These are phyloP conservation scores for Eudorcas thomsonii DNA, from an alignment of 2,113 vertebrate genomes.

Conservation along the genomic window DNA sequence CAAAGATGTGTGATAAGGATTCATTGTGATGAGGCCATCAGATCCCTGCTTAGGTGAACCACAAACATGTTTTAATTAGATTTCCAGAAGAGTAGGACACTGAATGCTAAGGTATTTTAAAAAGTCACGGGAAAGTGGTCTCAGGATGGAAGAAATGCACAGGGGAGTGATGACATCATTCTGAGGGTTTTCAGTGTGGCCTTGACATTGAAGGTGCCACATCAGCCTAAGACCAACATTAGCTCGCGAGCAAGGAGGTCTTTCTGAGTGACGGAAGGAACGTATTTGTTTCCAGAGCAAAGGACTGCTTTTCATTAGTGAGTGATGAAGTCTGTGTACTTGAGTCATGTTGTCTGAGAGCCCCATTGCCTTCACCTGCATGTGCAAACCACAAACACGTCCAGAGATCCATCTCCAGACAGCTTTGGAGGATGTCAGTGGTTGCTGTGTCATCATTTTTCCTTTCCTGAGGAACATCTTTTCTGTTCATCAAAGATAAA, in stretches of 20 bases:
- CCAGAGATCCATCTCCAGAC: not conserved
- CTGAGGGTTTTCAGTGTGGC: not conserved
- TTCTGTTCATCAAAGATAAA: not conserved
- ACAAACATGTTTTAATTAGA: not conserved
- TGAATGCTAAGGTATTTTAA: not conserved
- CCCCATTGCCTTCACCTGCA: not conserved
- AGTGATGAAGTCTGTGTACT: not conserved
- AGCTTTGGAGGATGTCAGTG: not conserved
- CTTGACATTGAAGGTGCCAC: not conserved
- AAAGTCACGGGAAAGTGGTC: not conserved
- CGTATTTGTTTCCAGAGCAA: not conserved
- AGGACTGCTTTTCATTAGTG: not conserved
- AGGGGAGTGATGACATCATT: rapidly evolving
- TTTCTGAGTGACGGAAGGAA: not conserved
- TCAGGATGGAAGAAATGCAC: too few species aligned
- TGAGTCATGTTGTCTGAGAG: not conserved
- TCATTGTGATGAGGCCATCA: not conserved
- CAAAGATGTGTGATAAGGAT: not conserved
- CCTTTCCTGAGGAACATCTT: not conserved
- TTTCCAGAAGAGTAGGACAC: not conserved
- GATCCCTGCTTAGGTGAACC: not conserved
- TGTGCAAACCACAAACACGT: not conserved
- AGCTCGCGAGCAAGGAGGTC: not conserved
- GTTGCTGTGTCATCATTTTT: not conserved
- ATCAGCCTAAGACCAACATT: not conserved